Conservation (phyloP, 2,113 vertebrate species). For the Dolichotis patagonum region DNA sequence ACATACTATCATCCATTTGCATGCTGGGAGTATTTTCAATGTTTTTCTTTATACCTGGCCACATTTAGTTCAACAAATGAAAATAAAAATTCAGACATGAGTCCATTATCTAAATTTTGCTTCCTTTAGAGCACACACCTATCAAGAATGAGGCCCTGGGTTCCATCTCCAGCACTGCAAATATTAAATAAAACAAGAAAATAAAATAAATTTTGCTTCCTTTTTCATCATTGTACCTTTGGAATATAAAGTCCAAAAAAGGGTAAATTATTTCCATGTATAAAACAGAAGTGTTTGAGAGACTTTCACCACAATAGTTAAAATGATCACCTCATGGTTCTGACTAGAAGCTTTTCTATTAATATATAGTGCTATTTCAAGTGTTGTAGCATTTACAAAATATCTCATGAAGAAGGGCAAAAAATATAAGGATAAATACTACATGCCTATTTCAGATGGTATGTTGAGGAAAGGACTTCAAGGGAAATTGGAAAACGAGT, state of each 20-base stretch:
- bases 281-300: slow-evolving; percentile 23
- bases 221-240: neutral
- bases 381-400: neutral
- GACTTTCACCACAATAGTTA: neutral
- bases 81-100: slow-evolving; percentile 54
- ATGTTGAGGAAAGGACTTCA: neutral
- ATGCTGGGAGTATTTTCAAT: neutral
- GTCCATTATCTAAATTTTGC: slow-evolving; percentile 46
- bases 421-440: neutral
- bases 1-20: slow-evolving; percentile 32
- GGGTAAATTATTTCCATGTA: slow-evolving; percentile 6
- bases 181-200: neutral
- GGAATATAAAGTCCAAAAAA: neutral
- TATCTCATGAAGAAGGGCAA: neutral
- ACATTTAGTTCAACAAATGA: slow-evolving; percentile 51
- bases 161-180: neutral
- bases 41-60: slow-evolving; percentile 45
- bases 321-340: slow-evolving; percentile 4
- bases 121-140: neutral
- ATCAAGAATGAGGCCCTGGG: neutral
- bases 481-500: neutral
- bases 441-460: neutral
- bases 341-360: slow-evolving; percentile 15
- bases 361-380: neutral
- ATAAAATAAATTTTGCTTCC: slow-evolving; percentile 33